phyloP scores from a whole-genome alignment of 2,113 vertebrate genomes.

The Alligator sinensis region DNA sequence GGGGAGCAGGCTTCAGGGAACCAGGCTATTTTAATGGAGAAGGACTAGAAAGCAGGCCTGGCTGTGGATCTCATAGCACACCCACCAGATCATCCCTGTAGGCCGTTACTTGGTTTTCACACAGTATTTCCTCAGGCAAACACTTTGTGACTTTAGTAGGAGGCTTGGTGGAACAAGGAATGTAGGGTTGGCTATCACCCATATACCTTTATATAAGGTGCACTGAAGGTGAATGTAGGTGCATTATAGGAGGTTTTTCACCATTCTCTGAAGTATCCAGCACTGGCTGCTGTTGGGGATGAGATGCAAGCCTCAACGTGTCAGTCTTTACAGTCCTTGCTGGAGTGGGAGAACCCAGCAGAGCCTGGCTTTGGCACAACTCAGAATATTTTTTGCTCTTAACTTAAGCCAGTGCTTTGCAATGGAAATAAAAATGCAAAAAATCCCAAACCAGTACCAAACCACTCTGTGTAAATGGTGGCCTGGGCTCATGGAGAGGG shows the following conservation, averaged over 20 bases:
- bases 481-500: not conserved
- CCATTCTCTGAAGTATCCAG: not conserved
- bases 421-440: no score
- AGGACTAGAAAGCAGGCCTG: no score
- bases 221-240: not conserved
- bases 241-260: not conserved
- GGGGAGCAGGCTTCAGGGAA: no score
- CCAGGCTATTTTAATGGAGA: no score
- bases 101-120: not conserved
- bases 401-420: rapidly evolving
- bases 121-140: not conserved
- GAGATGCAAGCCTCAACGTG: rapidly evolving
- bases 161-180: not conserved
- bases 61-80: no score
- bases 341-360: not conserved
- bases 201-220: not conserved
- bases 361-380: not conserved
- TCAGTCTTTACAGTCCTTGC: no score
- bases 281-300: rapidly evolving
- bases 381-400: rapidly evolving
- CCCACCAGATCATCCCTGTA: no score
- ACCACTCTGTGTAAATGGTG: no score
- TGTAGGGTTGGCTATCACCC: not conserved
- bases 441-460: no score
- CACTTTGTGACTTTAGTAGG: not conserved